Base-by-base conservation (phyloP, 1,140 invertebrate genomes). In the Conus ventricosus region DNA sequence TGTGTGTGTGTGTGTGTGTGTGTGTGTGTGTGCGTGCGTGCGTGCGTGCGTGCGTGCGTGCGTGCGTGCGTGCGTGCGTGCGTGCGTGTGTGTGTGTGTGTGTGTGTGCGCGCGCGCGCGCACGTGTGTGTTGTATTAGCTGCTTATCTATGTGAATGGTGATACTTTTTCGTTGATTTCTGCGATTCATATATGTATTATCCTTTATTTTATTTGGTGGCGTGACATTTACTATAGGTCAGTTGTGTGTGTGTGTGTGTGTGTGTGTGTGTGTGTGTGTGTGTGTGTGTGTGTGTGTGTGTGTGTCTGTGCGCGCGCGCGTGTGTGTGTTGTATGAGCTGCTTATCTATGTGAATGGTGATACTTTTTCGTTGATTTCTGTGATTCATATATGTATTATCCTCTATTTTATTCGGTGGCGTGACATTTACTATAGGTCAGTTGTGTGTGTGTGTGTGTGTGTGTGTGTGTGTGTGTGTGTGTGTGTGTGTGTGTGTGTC, bases 1-100 rank as follows among this genome's bases (percentile, higher is more conserved):
- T n/a, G 76, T 78, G 76, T 78, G 20, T 15, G 23, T 78, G 76
- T 78, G n/a, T 78, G 76, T n/a, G 76, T 78, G 76, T 78, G 25
- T 78, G 76, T n/a, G 13, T 13, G 57, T 60, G 57, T 60, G 8
- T 60, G 57, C 5, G 57, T 60, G 8, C 5, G 57, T 60, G 8
- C 5, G 57, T 60, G 57, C 23, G 23, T 55, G 82, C 3, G 5
- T 55, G 76, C 51, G 25, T 39, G 76, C 55, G 51, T 83, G 81
- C 55, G 51, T 83, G 81, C 55, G 81, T 83, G 81, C 53, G 51
- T 2, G 23, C 23, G 53, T 20, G 81, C n/a, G 17, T 55, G 17
- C n/a, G 53, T 60, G 53, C 13, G 27, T 6, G 80, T 53, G 8
- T 81, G 8, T 39, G 39, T 39, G 39, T 39, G 39, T 39, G 39